A percentile compares a stretch with the other conserved stretches of the same genome.
Evolutionary conservation across 2,797 vertebrate genomes (phyloP).

Genomic region (Antennarius maculatus): DNA sequence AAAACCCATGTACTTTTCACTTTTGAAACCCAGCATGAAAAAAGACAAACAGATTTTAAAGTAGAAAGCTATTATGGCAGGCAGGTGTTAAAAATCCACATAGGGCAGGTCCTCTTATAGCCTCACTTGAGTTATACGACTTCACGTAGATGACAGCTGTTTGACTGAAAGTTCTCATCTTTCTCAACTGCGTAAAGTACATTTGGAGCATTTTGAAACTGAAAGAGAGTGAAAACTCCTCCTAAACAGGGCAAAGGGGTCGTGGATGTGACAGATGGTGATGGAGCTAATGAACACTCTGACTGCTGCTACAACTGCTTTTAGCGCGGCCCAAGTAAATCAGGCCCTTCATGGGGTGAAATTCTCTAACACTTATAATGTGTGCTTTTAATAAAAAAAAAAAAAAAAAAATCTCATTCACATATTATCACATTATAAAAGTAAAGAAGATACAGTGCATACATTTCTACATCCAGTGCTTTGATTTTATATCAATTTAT

Average conservation of each 20-base stretch:
- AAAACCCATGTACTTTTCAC: not conserved
- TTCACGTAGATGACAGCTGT: slow-evolving; percentile 24
- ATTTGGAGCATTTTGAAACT: slow-evolving; percentile 52
- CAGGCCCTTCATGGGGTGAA: slow-evolving; percentile 22
- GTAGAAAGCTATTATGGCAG: slow-evolving; percentile 35
- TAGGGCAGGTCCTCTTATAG: slow-evolving; percentile 31
- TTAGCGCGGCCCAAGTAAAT: slow-evolving; percentile 38
- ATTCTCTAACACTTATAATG: slow-evolving; percentile 17
- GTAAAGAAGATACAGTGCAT: slow-evolving; percentile 11
- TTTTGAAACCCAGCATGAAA: slow-evolving; percentile 14
- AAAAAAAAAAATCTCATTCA: slow-evolving; percentile 12
- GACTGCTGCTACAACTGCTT: slow-evolving; percentile 31
- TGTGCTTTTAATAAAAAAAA: slow-evolving; percentile 30
- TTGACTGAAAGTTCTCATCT: slow-evolving; percentile 51
- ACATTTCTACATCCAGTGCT: not conserved
- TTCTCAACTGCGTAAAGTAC: slow-evolving; percentile 53
- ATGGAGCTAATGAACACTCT: slow-evolving; percentile 54
- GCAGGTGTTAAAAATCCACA: slow-evolving; percentile 40
- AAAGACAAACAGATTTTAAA: slow-evolving; percentile 41
- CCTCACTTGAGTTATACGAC: slow-evolving; percentile 25
- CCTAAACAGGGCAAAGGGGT: slow-evolving; percentile 60
- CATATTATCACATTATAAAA: slow-evolving; percentile 23
- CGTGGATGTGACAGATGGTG: slow-evolving; percentile 37
- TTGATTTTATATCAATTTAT: not conserved
- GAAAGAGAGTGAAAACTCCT: slow-evolving; percentile 56